phyloP scores from a whole-genome alignment of 1,140 invertebrate genomes.

The Lepidurus packardi region DNA sequence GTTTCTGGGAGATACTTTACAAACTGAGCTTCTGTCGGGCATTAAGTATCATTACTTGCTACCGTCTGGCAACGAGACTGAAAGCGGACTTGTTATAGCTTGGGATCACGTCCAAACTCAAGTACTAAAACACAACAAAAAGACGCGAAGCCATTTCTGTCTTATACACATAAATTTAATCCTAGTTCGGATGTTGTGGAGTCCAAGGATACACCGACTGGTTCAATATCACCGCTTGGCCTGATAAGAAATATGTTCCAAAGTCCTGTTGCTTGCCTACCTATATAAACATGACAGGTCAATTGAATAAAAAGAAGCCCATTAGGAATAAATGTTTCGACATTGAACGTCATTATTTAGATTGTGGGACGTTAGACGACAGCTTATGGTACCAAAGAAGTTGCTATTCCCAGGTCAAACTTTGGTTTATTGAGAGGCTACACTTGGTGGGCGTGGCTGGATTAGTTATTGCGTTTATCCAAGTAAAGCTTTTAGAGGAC shows the following conservation, averaged over 20 bases:
- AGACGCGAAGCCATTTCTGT: neutral
- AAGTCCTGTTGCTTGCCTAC: constrained; percentile 68
- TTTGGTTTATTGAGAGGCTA: constrained; percentile 61
- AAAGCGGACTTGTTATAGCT: constrained; percentile 53
- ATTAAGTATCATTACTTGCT: constrained; percentile 58
- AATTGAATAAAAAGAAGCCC: constrained; percentile 24
- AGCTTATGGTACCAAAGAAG: constrained; percentile 59
- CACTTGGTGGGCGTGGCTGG: constrained; percentile 65
- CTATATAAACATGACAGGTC: constrained; percentile 45
- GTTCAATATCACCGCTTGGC: constrained; percentile 74
- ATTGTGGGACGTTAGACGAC: constrained; percentile 49
- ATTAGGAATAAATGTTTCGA: neutral
- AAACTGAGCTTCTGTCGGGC: constrained; percentile 60
- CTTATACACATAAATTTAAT: constrained; percentile 35
- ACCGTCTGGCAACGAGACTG: constrained; percentile 47
- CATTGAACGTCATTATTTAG: constrained; percentile 15
- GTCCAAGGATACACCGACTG: constrained; percentile 74
- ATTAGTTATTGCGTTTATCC: constrained; percentile 62
- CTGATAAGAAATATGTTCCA: constrained; percentile 63
- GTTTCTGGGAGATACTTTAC: constrained; percentile 56
- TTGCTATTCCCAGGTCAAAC: constrained; percentile 60
- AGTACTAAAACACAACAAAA: constrained; percentile 46
- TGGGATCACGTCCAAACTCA: constrained; percentile 69
- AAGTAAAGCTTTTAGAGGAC: constrained; percentile 43
- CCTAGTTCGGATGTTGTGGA: constrained; percentile 77